A percentile compares a stretch with the other conserved stretches of the same genome.
Conservation (phyloP, 2,888 invertebrate genomes). For the Meghimatium bilineatum region DNA sequence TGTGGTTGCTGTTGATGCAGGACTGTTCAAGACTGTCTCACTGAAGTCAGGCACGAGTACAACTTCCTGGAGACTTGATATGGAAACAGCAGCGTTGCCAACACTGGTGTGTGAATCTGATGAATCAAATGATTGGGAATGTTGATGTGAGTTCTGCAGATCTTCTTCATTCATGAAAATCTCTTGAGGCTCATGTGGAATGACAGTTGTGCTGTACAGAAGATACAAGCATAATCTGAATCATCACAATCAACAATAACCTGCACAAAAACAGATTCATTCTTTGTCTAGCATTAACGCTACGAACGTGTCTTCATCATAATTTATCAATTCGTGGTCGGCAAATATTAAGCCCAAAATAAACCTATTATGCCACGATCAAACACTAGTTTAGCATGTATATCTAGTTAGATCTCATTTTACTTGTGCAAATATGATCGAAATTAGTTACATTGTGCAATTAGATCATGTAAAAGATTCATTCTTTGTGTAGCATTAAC, state of each 20-base stretch:
- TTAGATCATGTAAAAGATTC: too few species aligned
- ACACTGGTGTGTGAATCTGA: not conserved
- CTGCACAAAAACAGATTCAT: not conserved
- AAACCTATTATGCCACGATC: too few species aligned
- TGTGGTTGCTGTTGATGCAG: not conserved
- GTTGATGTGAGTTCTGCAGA: not conserved
- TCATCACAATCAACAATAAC: not conserved
- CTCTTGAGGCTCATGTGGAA: constrained; percentile 23
- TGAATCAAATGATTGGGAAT: not conserved
- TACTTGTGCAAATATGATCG: too few species aligned
- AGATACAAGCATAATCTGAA: not conserved
- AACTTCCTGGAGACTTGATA: not conserved
- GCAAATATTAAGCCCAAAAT: too few species aligned
- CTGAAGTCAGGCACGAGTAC: not conserved
- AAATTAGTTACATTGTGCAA: too few species aligned
- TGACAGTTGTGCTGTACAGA: not conserved
- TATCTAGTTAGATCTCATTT: too few species aligned
- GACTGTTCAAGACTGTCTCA: not conserved
- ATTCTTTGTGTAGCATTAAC: too few species aligned
- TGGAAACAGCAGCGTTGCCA: not conserved
- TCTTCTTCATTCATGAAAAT: constrained; percentile 29
- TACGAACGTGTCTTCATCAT: too few species aligned
- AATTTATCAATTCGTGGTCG: too few species aligned
- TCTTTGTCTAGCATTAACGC: not conserved
- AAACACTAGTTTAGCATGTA: too few species aligned